phyloP scores from a whole-genome alignment of 1,140 invertebrate species.

The Melipona quadrifasciata region DNA sequence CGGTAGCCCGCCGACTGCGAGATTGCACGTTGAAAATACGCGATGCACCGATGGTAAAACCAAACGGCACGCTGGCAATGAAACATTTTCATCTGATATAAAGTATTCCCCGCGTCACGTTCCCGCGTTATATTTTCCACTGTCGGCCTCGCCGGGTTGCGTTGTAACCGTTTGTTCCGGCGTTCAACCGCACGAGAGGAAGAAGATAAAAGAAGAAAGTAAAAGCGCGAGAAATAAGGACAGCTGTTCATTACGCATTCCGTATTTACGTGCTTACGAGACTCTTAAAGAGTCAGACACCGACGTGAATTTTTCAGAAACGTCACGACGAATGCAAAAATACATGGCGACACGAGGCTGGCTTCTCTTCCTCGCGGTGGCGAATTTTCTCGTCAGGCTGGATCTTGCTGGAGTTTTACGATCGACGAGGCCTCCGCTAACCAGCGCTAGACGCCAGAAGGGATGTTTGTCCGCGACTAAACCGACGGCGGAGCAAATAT shows the following conservation, averaged over 20 bases:
- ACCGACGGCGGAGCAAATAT: constrained; percentile 61
- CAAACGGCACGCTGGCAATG: constrained; percentile 43
- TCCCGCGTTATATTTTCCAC: constrained; percentile 32
- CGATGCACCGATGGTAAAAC: constrained; percentile 22
- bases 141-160: constrained; percentile 10
- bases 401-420: neutral
- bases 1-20: constrained; percentile 42
- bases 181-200: constrained; percentile 2
- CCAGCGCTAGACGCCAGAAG: neutral
- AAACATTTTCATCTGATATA: constrained; percentile 53
- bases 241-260: constrained; percentile 24
- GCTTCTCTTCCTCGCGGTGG: neutral
- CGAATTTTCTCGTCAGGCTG: neutral
- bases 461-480: constrained; percentile 18
- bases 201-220: constrained; percentile 6
- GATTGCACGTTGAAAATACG: constrained; percentile 24
- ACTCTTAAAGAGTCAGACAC: neutral
- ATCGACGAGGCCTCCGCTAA: neutral
- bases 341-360: neutral
- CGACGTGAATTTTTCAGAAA: neutral
- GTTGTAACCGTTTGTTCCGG: constrained; percentile 12
- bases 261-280: constrained; percentile 16
- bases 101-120: constrained; percentile 56
- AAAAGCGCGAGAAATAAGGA: neutral
- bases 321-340: neutral